Evolutionary conservation across 2,888 invertebrate species (phyloP), one percentile per base, ranked within the genome.

Genomic region (Athalia circularis): DNA sequence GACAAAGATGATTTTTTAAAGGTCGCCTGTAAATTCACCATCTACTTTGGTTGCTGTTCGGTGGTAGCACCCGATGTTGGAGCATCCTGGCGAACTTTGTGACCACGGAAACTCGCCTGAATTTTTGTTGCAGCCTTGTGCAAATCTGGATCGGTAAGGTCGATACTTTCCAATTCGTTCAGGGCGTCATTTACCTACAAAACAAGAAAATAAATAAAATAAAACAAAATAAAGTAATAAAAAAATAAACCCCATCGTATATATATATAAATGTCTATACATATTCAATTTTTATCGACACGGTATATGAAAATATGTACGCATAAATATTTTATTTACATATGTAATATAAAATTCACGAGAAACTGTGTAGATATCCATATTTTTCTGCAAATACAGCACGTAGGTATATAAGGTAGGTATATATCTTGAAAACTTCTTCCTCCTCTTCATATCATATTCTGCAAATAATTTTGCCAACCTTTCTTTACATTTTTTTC

Each of bases 101-200:
- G 96, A 80, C 96, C 96, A 82, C 97, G 94, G 94, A 97, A 97
- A 70, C 97, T 96, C 77, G 97, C 97, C 89, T 97, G 97, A 82
- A 97, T 97, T 92, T 97, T 97, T 80, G 96, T 96, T 48, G 97
- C 97, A 0, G 97, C 97, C 89, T 96, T 96, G 91, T 96, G 95
- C 86, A 97, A 91, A 84, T 97, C 96, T 15, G 97, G 97, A 92
- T 97, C 97, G 81, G 94, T 93, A 82, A 96, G 92, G 91, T 97
- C 97, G 83, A 97, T 96, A 89, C 92, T 92, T 78, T 96, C 96
- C 90, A 96, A 92, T 88, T 97, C 96, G 88, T 97, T 95, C 65
- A 87, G 83, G 62, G 88, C 86, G 74, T 88, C 86, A 80, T 88
- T 85, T 80, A 88, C 88, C 91, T 91, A 88, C 80, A 83, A 29